Evolutionary conservation across 2,797 vertebrate species (phyloP).

Genomic region (Acridotheres tristis): DNA sequence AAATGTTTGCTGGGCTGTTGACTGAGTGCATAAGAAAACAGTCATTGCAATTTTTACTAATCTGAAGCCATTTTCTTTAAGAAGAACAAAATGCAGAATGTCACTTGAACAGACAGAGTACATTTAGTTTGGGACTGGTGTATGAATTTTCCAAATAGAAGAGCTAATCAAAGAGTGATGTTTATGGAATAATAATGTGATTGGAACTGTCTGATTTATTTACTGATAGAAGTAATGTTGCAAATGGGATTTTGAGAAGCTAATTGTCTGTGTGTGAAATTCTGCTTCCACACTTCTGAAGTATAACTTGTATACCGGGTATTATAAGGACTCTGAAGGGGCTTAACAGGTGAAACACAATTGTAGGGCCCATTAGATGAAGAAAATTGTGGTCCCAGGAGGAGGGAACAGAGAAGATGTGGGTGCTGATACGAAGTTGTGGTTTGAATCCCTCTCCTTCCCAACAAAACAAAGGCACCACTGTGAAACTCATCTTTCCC

Average conservation of each 20-base stretch:
- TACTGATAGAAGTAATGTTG: constrained; percentile 2
- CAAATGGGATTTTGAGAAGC: constrained; percentile 12
- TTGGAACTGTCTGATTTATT: constrained; percentile 31
- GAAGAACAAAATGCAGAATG: background rate
- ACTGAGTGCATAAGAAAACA: background rate
- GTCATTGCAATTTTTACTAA: constrained; percentile 18
- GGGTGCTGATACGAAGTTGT: background rate
- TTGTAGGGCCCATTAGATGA: background rate
- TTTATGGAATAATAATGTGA: constrained; percentile 14
- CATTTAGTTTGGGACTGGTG: background rate
- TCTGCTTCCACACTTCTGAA: background rate
- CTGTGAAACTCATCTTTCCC: background rate
- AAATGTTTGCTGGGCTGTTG: background rate
- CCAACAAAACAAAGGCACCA: background rate
- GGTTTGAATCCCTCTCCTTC: background rate
- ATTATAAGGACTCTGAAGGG: background rate
- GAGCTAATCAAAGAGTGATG: constrained; percentile 51
- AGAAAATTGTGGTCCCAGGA: background rate
- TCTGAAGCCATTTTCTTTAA: constrained; percentile 31
- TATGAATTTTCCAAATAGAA: constrained; percentile 36
- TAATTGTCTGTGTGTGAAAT: background rate
- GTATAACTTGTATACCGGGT: background rate
- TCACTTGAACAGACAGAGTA: background rate
- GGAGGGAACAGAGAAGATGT: background rate
- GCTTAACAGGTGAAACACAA: background rate